Evolutionary conservation across 2,113 vertebrate species (phyloP), one percentile per base, ranked within the genome.

Genomic region (Centrocercus urophasianus): DNA sequence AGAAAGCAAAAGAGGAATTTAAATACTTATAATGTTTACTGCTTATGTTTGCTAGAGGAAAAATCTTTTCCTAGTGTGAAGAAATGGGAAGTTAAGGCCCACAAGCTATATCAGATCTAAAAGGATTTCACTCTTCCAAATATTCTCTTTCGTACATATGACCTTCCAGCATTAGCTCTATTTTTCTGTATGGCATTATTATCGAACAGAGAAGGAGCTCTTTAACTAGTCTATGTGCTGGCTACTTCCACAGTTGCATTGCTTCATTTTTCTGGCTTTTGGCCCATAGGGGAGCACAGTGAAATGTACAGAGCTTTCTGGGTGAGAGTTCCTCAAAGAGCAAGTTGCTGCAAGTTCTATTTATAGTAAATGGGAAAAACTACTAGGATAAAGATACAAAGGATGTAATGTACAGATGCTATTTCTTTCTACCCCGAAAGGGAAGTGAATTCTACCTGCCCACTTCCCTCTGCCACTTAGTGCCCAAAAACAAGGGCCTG

Each of bases 251-350:
- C 75, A 36, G 30, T 20, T 27, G n/a, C 1, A 10, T 54, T 47
- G 71, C 57, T 88, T 79, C 27, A 24, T 78, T 86, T 86, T 52
- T 65, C 8, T 57, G 18, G 8, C 9, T 59, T 90, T 84, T 59
- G 40, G 20, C 27, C 32, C 27, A 11, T 22, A 7, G 1, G 0
- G 18, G 32, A 56, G 7, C 2, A 32, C 7, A 4, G 5, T 45
- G 25, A 74, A 34, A 81, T 22, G 13, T 36, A 63, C 18, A 59
- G 50, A 91, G 6, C 9, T 80, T 89, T 67, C 30, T 48, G 13
- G 2, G 2, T 54, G 14, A 67, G 20, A 38, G 10, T 72, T 87
- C 36, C 40, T 52, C 50, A 87, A 83, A 8, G 3, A 15, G 18
- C 30, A 63, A 4, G 6, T 42, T 74, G 27, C 30, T 59, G 27